These are phyloP conservation scores for Mantis religiosa DNA, from an alignment of 2,888 invertebrate species.

Conservation along the genomic window DNA sequence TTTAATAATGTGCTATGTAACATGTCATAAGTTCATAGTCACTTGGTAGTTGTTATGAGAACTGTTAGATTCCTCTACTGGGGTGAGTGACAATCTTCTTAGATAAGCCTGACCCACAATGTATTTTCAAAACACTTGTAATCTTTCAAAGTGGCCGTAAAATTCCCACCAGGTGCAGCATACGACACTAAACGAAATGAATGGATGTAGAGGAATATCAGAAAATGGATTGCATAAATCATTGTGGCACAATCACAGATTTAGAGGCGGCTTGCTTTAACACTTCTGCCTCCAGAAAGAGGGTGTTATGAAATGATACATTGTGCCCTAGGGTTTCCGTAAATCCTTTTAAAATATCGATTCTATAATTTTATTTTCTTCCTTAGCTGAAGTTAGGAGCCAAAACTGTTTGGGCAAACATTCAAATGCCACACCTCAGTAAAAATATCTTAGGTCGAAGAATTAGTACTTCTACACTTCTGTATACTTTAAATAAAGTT, in stretches of 20 bases:
- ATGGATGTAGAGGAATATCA: neutral
- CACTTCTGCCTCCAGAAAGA: neutral
- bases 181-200: neutral
- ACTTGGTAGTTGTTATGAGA: neutral
- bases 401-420: no score
- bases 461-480: no score
- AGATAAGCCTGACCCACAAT: neutral
- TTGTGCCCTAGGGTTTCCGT: neutral
- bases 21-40: no score
- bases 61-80: neutral
- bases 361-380: no score
- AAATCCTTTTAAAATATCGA: neutral
- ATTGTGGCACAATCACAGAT: neutral
- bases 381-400: no score
- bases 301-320: no score
- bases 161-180: neutral
- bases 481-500: no score
- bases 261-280: neutral
- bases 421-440: no score
- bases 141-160: neutral
- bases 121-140: neutral
- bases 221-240: neutral
- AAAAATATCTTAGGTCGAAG: no score
- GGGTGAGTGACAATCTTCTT: neutral
- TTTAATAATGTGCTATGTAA: no score